Percentiles rank a stretch among this genome's conserved stretches.
Evolutionary conservation across 2,888 invertebrate species (phyloP).

Genomic region (Erebia epiphron): DNA sequence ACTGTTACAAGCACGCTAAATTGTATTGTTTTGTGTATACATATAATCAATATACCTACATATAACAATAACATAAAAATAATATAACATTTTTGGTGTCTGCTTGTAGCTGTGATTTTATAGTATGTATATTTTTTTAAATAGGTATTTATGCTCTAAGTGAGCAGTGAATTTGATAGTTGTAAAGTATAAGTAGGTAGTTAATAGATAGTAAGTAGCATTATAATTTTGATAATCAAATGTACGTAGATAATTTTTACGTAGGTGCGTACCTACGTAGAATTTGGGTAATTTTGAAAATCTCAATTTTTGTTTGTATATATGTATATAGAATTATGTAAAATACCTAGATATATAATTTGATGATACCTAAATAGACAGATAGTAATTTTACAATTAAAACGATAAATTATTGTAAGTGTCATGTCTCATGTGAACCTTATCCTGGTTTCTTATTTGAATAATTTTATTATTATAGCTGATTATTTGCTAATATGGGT

Average conservation of each 20-base stretch:
- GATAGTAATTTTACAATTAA: background rate
- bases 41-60: no score
- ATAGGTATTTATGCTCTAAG: no score
- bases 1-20: background rate
- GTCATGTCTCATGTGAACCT: no score
- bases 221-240: background rate
- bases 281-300: background rate
- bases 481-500: background rate
- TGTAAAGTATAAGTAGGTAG: no score
- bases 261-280: no score
- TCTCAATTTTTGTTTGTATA: background rate
- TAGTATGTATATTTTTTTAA: no score
- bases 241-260: no score
- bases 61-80: no score
- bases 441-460: constrained; percentile 4
- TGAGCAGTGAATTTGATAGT: background rate
- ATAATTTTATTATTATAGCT: background rate
- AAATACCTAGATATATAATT: background rate
- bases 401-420: background rate
- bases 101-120: no score
- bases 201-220: background rate
- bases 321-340: constrained; percentile 8
- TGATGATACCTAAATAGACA: constrained; percentile 1
- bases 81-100: no score
- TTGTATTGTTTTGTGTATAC: no score